These are phyloP conservation scores for Micropterix aruncella DNA, from an alignment of 2,888 invertebrate species.

Conservation along the genomic window DNA sequence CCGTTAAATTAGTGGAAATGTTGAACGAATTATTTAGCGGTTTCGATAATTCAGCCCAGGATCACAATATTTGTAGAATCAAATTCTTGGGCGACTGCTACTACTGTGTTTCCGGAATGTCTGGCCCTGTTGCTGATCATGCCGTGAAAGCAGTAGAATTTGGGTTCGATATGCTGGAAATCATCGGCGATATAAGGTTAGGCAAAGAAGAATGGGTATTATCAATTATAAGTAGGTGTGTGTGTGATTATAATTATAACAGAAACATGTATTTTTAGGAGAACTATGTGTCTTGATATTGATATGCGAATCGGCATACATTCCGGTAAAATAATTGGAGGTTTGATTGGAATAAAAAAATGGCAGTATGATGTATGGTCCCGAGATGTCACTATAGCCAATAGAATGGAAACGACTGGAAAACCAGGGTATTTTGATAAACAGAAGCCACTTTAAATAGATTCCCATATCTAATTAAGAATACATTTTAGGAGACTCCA, in stretches of 20 bases:
- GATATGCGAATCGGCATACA: constrained; percentile 96
- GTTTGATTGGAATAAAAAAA: constrained; percentile 82
- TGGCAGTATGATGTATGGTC: constrained; percentile 97
- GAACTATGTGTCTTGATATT: constrained; percentile 67
- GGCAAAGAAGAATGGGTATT: no score
- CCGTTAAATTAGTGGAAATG: constrained; percentile 71
- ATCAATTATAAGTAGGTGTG: no score
- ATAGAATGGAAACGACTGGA: constrained; percentile 89
- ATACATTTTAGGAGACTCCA: constrained; percentile 51
- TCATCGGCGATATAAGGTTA: constrained; percentile 69
- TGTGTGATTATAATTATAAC: no score
- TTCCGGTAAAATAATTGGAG: constrained; percentile 81
- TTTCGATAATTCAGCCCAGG: constrained; percentile 85
- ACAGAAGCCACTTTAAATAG: constrained; percentile 5
- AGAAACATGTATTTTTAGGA: no score
- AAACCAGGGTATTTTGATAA: constrained; percentile 69
- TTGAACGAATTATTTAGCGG: constrained; percentile 82
- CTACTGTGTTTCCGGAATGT: constrained; percentile 83
- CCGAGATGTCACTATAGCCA: constrained; percentile 87
- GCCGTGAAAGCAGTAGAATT: constrained; percentile 84
- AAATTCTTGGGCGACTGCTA: constrained; percentile 92
- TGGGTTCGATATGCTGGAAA: constrained; percentile 85
- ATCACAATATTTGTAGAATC: constrained; percentile 66
- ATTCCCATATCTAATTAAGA: no score
- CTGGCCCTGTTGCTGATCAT: constrained; percentile 61